Conservation (phyloP, 2,888 invertebrate species). For the Nephrotoma guestfalica region DNA sequence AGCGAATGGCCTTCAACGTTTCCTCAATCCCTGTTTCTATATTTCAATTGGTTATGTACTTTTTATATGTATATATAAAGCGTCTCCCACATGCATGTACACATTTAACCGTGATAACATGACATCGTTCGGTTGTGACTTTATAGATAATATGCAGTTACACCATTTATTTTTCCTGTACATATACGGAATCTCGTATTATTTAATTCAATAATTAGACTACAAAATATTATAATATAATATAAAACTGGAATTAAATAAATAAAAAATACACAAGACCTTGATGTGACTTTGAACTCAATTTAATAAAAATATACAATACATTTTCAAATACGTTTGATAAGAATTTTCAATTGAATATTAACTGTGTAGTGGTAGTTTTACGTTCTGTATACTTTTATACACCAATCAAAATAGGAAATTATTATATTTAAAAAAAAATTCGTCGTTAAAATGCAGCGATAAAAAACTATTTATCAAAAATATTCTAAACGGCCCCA, state of each 20-base stretch:
- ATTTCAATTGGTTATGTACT: background rate
- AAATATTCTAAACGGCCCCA: background rate
- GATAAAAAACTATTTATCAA: background rate
- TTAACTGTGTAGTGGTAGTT: background rate
- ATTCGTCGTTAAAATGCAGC: background rate
- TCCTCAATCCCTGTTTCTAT: constrained; percentile 1
- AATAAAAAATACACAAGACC: background rate
- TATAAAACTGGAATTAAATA: background rate
- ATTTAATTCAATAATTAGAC: background rate
- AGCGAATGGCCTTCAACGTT: constrained; percentile 5
- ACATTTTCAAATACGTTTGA: background rate
- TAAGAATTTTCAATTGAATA: background rate
- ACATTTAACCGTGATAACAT: background rate
- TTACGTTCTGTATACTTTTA: background rate
- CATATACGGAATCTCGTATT: background rate
- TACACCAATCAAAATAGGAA: background rate
- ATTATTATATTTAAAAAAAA: background rate
- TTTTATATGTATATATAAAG: background rate
- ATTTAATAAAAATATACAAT: background rate
- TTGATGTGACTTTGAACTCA: constrained; percentile 7
- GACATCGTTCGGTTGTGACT: background rate
- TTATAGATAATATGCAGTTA: background rate
- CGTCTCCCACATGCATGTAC: background rate
- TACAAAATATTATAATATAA: background rate
- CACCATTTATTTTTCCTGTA: background rate